Evolutionary conservation across 2,113 vertebrate genomes (phyloP).

Genomic region (Pleuronectes platessa): DNA sequence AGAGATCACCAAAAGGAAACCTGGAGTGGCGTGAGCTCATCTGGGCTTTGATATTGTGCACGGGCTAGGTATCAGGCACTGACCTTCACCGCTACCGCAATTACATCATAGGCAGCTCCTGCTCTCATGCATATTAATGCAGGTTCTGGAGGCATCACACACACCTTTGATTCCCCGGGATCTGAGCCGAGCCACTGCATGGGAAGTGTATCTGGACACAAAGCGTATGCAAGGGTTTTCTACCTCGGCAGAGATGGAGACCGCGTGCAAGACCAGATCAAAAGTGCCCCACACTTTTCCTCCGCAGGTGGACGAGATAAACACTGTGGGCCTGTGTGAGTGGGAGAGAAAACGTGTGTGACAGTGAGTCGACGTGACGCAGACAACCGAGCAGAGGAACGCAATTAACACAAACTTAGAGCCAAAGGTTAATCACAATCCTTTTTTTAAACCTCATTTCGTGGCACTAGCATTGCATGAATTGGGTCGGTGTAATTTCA

Average conservation of each 20-base stretch:
- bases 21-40: constrained; percentile 50
- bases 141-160: constrained; percentile 70
- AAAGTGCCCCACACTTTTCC: constrained; percentile 56
- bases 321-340: constrained; percentile 30
- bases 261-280: constrained; percentile 67
- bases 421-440: constrained; percentile 48
- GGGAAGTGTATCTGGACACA: constrained; percentile 75
- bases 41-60: constrained; percentile 63
- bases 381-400: not conserved
- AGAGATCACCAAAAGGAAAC: constrained; percentile 47
- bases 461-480: constrained; percentile 11
- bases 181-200: constrained; percentile 74
- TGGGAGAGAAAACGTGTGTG: constrained; percentile 12
- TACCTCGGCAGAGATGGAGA: constrained; percentile 61
- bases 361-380: not conserved
- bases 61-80: constrained; percentile 54
- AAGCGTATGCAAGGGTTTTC: constrained; percentile 76
- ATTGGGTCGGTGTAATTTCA: constrained; percentile 38
- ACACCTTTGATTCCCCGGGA: constrained; percentile 78
- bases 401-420: constrained; percentile 16
- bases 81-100: constrained; percentile 73
- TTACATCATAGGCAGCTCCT: constrained; percentile 80
- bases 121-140: constrained; percentile 80
- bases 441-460: constrained; percentile 18
- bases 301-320: constrained; percentile 48